Evolutionary conservation across 1,140 invertebrate species (phyloP).

Genomic region (Ptiloglossa arizonensis): DNA sequence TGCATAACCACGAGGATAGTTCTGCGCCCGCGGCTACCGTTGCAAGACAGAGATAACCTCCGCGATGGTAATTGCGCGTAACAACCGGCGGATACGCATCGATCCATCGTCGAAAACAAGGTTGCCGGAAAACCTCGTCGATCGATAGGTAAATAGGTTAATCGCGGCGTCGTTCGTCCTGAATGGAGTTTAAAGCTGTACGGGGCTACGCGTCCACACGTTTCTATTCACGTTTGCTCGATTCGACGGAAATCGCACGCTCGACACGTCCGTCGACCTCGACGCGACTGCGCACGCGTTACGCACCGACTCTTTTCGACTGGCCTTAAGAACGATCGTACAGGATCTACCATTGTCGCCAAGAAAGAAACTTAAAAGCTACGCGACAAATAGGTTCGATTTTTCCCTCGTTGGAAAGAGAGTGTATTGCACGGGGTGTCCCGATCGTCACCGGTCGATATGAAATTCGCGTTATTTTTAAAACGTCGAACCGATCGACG

Average conservation of each 20-base stretch:
- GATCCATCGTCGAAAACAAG: conserved; percentile 45
- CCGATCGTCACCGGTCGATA: too few relatives aligned
- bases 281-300: conserved; percentile 46
- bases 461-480: too few relatives aligned
- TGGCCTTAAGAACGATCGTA: too few relatives aligned
- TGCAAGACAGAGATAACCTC: conserved; percentile 23
- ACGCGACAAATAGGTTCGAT: too few relatives aligned
- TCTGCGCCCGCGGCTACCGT: background rate
- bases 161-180: conserved; percentile 51
- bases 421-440: too few relatives aligned
- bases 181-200: conserved; percentile 24
- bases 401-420: too few relatives aligned
- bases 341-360: too few relatives aligned
- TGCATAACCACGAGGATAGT: conserved; percentile 25
- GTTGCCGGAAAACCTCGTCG: conserved; percentile 45
- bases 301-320: too few relatives aligned
- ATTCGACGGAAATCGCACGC: conserved; percentile 69
- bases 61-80: conserved; percentile 42
- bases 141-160: conserved; percentile 67
- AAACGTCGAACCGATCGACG: too few relatives aligned
- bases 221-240: conserved; percentile 62
- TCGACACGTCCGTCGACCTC: conserved; percentile 64
- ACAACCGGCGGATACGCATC: conserved; percentile 31
- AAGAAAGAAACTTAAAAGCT: too few relatives aligned
- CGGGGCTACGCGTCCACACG: conserved; percentile 35